These are phyloP conservation scores for Cottoperca gobio DNA, from an alignment of 2,797 vertebrate species.

Conservation along the genomic window DNA sequence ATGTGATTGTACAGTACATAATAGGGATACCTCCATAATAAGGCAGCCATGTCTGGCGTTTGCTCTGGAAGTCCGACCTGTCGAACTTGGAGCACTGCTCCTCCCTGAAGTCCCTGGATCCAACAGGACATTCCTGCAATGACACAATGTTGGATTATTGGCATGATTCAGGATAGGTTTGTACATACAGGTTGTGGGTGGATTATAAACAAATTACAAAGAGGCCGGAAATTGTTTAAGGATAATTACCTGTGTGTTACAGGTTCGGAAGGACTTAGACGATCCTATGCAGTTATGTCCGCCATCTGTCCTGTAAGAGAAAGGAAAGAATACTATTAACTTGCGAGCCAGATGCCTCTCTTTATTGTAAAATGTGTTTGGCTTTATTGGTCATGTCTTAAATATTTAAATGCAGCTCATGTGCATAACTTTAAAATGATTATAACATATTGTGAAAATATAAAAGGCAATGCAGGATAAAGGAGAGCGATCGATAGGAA, in stretches of 20 bases:
- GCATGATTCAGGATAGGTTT: neutral
- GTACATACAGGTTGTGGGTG: neutral
- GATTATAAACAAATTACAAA: neutral
- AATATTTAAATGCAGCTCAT: neutral
- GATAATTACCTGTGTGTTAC: slow-evolving; percentile 87
- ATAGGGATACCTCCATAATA: slow-evolving; percentile 89
- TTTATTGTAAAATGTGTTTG: neutral
- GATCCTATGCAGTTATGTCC: slow-evolving; percentile 89
- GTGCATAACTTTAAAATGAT: neutral
- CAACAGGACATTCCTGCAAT: slow-evolving; percentile 79
- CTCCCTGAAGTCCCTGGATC: slow-evolving; percentile 89
- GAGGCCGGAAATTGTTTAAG: neutral
- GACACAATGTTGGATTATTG: neutral
- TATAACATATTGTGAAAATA: too few species aligned
- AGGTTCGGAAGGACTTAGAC: slow-evolving; percentile 85
- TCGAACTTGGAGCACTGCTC: slow-evolving; percentile 92
- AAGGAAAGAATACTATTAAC: neutral
- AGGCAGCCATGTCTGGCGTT: slow-evolving; percentile 89
- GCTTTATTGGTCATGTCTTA: neutral
- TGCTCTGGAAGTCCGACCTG: slow-evolving; percentile 87
- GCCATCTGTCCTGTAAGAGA: slow-evolving; percentile 87
- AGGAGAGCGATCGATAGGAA: too few species aligned
- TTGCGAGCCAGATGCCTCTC: neutral
- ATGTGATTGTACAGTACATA: neutral
- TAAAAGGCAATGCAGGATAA: too few species aligned